Conservation (phyloP, 2,113 vertebrate species). For the Drymodes brunneopygia region DNA sequence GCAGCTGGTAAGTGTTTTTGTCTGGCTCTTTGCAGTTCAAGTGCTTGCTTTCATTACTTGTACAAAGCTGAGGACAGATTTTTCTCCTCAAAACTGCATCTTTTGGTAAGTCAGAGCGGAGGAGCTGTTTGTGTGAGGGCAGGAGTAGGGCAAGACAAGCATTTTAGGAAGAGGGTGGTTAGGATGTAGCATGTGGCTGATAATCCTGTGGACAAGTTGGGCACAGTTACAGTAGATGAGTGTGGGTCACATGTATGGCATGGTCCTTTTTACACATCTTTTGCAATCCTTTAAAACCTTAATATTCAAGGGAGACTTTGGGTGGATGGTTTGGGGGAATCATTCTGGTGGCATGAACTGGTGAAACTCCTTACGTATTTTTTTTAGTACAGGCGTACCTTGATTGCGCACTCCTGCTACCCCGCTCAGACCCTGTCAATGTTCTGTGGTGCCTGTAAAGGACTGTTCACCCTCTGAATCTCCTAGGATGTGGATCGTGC, state of each 20-base stretch:
- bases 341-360: not conserved
- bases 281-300: not conserved
- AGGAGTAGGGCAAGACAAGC: not conserved
- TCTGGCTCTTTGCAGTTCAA: not conserved
- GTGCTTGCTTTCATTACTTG: not conserved
- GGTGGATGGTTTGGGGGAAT: not conserved
- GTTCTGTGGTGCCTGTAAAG: not conserved
- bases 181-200: not conserved
- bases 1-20: not conserved
- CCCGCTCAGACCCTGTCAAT: not conserved
- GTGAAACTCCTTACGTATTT: not conserved
- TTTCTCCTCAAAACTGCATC: not conserved
- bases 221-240: not conserved
- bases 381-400: not conserved
- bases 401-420: not conserved
- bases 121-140: not conserved
- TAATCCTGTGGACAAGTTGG: not conserved
- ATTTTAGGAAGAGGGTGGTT: not conserved
- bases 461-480: not conserved
- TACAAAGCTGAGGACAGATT: not conserved
- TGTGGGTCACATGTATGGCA: fast-evolving
- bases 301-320: not conserved
- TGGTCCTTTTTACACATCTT: not conserved
- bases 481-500: fast-evolving
- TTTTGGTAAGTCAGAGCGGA: not conserved